Conservation (phyloP, 2,888 invertebrate genomes). For the Tortrix viridana region DNA sequence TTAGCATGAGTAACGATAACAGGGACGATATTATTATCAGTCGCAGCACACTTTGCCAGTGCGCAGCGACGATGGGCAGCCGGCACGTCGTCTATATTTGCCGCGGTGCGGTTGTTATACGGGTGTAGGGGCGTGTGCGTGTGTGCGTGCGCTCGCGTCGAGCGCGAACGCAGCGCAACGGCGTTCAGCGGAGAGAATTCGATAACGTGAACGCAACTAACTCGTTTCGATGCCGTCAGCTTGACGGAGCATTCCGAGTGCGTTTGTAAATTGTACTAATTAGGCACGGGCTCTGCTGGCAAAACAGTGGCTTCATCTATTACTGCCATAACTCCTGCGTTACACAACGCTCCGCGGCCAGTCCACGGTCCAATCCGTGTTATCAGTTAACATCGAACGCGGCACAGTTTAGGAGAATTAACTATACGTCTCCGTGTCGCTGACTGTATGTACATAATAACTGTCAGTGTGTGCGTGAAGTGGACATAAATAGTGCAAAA, state of each 20-base stretch:
- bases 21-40: constrained; percentile 25
- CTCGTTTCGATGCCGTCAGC: constrained; percentile 78
- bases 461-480: constrained; percentile 72
- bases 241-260: constrained; percentile 70
- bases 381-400: constrained; percentile 34
- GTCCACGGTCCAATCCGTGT: constrained; percentile 28
- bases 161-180: constrained; percentile 74
- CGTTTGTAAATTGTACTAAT: constrained; percentile 81
- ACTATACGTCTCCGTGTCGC: constrained; percentile 46
- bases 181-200: constrained; percentile 69
- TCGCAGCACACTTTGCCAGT: constrained; percentile 43
- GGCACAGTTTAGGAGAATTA: constrained; percentile 29
- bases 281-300: constrained; percentile 74
- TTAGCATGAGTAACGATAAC: constrained; percentile 22
- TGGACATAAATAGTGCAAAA: constrained; percentile 79
- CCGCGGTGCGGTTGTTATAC: constrained; percentile 3
- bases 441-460: constrained; percentile 72
- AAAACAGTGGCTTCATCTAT: constrained; percentile 75
- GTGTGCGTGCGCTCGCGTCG: constrained; percentile 59
- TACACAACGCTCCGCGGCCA: constrained; percentile 62
- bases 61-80: constrained; percentile 43
- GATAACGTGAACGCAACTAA: constrained; percentile 77
- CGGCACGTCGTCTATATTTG: constrained; percentile 32
- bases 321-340: constrained; percentile 63
- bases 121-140: constrained; percentile 41